Evolutionary conservation across 2,888 invertebrate species (phyloP), one percentile per base, ranked within the genome.

Genomic region (Clitarchus hookeri): DNA sequence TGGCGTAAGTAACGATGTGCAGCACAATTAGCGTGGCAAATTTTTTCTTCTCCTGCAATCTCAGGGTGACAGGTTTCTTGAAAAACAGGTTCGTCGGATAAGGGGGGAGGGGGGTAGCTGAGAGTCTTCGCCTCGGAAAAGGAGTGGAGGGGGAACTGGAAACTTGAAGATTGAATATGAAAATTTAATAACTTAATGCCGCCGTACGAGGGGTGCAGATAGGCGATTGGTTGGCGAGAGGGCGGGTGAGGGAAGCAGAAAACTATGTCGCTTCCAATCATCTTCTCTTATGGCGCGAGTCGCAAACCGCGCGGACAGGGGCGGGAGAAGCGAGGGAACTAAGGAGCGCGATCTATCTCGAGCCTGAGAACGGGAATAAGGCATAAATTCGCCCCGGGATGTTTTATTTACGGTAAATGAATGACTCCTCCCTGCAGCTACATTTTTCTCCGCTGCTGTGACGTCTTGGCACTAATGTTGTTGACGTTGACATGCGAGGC

Each of bases 121-220:
- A 19, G 19, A 16, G 65, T 16, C 8, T 23, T 19, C n/a, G 65
- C n/a, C 23, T 65, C 23, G 8, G 16, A 1, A 23, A 65, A 53
- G 53, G 53, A 65, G 65, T n/a, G n/a, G n/a, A n/a, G n/a, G 65
- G 16, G 65, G 8, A 23, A 65, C 65, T 65, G 44, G 36, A 44
- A 82, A 82, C 82, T 82, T 27, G 82, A 12, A 94, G 94, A 95
- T 95, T 95, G 95, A 95, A 95, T 95, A 95, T 95, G 95, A 95
- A 95, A 95, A 94, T 95, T 95, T 95, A 95, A 95, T 95, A 93
- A 93, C 93, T 93, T 94, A 94, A 94, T 94, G 84, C 82, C 84
- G 80, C 79, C 53, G 53, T 78, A 78, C 27, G 53, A 25, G 78
- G 25, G 54, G 36, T 44, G 82, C 83, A 83, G 65, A 25, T 25